A percentile compares a stretch with the other conserved stretches of the same genome.
These are phyloP conservation scores for Eupristina koningsbergeri DNA, from an alignment of 1,140 invertebrate genomes.

Conservation along the genomic window DNA sequence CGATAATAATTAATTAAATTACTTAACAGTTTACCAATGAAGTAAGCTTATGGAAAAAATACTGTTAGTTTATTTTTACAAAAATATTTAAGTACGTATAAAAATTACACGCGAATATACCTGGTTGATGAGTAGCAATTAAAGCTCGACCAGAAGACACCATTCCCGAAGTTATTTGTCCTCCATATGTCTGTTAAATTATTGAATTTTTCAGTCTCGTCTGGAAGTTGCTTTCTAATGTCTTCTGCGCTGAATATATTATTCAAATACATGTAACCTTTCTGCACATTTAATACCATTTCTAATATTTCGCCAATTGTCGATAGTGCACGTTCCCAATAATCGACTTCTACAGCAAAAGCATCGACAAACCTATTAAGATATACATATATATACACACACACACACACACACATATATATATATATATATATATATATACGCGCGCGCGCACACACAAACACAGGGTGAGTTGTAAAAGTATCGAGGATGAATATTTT, in stretches of 20 bases:
- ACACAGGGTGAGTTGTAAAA: too few species aligned
- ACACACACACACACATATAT: too few species aligned
- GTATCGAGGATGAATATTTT: too few species aligned
- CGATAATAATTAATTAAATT: too few species aligned
- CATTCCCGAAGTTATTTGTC: slow-evolving; percentile 77
- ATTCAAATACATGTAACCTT: slow-evolving; percentile 85
- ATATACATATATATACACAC: too few species aligned
- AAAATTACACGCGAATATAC: too few species aligned
- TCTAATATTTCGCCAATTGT: slow-evolving; percentile 86
- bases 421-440: too few species aligned
- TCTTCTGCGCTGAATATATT: slow-evolving; percentile 90
- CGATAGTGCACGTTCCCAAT: slow-evolving; percentile 87
- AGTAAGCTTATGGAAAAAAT: too few species aligned
- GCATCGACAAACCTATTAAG: slow-evolving; percentile 82
- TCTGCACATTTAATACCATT: slow-evolving; percentile 82
- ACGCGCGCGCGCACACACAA: too few species aligned
- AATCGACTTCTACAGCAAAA: slow-evolving; percentile 60
- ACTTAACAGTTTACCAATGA: too few species aligned
- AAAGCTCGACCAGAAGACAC: slow-evolving; percentile 59
- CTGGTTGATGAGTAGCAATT: slow-evolving; percentile 62
- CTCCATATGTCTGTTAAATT: slow-evolving; percentile 81
- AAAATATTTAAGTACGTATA: too few species aligned
- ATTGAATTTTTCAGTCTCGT: slow-evolving; percentile 84
- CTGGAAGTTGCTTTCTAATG: slow-evolving; percentile 86
- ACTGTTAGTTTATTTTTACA: too few species aligned